These are phyloP conservation scores for Scomber colias DNA, from an alignment of 2,113 vertebrate species.

Conservation along the genomic window DNA sequence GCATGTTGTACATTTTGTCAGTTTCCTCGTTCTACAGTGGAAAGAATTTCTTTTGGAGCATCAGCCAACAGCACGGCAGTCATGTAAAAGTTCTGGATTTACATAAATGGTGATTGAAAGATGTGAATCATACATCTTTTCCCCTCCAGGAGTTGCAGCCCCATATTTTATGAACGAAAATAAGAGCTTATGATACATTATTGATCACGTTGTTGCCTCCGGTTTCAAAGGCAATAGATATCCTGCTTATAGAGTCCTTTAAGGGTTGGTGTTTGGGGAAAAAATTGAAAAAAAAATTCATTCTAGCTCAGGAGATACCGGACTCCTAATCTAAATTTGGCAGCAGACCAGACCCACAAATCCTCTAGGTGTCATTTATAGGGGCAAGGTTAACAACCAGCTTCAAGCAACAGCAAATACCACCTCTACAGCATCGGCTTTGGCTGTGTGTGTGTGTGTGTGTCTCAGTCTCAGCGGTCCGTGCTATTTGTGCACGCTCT, in stretches of 20 bases:
- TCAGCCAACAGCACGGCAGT: background rate
- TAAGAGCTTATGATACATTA: constrained; percentile 36
- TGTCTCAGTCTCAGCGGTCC: constrained; percentile 24
- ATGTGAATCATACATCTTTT: constrained; percentile 1
- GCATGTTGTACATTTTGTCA: constrained; percentile 13
- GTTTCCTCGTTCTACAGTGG: constrained; percentile 28
- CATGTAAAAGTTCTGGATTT: constrained; percentile 29
- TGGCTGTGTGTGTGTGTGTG: background rate
- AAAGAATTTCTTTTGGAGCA: constrained; percentile 6
- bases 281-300: background rate
- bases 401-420: constrained; percentile 31
- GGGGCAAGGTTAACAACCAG: constrained; percentile 43
- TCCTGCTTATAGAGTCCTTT: background rate
- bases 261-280: background rate
- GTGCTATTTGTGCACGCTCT: constrained; percentile 61
- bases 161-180: constrained; percentile 5
- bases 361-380: constrained; percentile 61
- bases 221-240: constrained; percentile 37
- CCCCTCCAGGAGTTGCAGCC: background rate
- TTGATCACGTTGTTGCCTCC: constrained; percentile 46
- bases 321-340: constrained; percentile 54
- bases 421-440: constrained; percentile 32
- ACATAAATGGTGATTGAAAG: constrained; percentile 22
- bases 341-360: constrained; percentile 46
- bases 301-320: constrained; percentile 8